Conservation (phyloP, 2,888 invertebrate species). For the Clistopyga incitator region DNA sequence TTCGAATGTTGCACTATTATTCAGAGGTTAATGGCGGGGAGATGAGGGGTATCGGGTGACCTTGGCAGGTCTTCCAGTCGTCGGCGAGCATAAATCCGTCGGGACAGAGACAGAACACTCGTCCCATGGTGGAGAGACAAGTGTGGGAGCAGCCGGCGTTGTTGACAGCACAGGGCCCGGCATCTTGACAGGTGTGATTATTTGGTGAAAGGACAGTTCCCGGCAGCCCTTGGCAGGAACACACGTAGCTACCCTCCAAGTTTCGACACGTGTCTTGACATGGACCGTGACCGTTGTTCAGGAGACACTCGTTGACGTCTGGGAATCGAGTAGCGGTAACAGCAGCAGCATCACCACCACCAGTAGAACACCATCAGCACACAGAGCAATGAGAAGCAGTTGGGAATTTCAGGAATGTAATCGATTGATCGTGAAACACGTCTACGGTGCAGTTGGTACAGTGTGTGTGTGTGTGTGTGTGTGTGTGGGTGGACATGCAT, state of each 20-base stretch:
- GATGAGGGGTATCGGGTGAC: conserved; percentile 63
- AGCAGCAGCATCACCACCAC: conserved; percentile 26
- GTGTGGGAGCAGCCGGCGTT: conserved; percentile 87
- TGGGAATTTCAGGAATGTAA: conserved; percentile 47
- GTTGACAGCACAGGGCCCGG: conserved; percentile 85
- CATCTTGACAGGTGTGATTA: conserved; percentile 86
- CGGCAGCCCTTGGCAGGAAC: conserved; percentile 86
- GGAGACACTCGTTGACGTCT: conserved; percentile 88
- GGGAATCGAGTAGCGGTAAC: conserved; percentile 38
- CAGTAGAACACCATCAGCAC: conserved; percentile 55
- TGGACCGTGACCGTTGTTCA: conserved; percentile 88
- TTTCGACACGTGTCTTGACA: conserved; percentile 88
- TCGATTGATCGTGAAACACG: conserved; percentile 49
- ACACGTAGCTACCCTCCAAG: conserved; percentile 86
- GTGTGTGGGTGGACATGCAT: no score
- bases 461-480: no score
- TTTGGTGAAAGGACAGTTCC: conserved; percentile 86
- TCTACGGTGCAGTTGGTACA: conserved; percentile 41
- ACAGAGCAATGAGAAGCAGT: conserved; percentile 63
- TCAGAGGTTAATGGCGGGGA: neutral
- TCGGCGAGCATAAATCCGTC: conserved; percentile 82
- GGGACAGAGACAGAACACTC: conserved; percentile 83
- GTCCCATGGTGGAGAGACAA: conserved; percentile 87
- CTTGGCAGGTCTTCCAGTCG: conserved; percentile 83
- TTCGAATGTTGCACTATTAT: conserved; percentile 24